Percentiles rank a stretch among this genome's conserved stretches.
Conservation (phyloP, 2,113 vertebrate genomes). For the Neotoma lepida region DNA sequence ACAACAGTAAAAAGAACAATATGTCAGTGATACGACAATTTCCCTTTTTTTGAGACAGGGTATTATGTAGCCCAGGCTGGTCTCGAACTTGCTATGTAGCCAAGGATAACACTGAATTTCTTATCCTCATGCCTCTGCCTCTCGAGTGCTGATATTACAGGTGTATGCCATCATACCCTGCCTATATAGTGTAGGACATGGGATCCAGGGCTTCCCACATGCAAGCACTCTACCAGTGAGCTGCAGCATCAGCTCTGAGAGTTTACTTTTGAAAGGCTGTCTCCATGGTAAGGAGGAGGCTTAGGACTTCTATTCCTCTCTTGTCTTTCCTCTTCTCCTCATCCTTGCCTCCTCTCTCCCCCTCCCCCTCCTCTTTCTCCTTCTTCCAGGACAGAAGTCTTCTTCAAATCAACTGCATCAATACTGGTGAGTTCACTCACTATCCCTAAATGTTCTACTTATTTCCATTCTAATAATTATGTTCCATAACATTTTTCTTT, state of each 20-base stretch:
- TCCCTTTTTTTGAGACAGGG: neutral
- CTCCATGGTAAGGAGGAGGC: neutral
- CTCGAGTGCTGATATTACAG: neutral
- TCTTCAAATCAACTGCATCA: neutral
- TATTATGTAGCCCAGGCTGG: neutral
- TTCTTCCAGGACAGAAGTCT: neutral
- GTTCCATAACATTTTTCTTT: neutral
- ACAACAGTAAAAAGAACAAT: neutral
- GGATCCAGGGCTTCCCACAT: neutral
- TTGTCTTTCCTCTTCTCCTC: too few species aligned
- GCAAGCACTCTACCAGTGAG: neutral
- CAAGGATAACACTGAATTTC: neutral
- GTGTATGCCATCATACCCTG: neutral
- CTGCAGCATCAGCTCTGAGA: neutral
- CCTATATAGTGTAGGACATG: neutral
- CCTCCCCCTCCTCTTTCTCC: too few species aligned
- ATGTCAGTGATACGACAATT: neutral
- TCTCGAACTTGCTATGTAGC: neutral
- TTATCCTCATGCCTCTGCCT: neutral
- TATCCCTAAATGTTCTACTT: neutral
- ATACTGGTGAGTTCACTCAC: neutral
- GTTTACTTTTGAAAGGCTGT: neutral
- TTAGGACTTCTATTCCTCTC: neutral
- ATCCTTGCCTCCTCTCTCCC: too few species aligned
- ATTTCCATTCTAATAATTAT: rapidly evolving